Conservation (phyloP, 1,140 invertebrate genomes). For the Agrilus planipennis region DNA sequence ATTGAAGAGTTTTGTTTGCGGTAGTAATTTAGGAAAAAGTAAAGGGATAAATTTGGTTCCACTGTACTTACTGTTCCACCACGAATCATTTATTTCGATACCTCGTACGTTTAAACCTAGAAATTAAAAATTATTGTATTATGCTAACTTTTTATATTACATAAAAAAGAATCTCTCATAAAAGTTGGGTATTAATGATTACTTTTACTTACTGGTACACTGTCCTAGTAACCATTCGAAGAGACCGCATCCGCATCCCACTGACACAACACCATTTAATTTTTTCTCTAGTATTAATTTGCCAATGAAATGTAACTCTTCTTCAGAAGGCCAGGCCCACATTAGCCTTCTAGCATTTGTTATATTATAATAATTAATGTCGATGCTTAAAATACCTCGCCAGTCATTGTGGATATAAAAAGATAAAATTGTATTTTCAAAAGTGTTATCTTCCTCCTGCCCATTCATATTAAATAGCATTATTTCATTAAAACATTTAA, state of each 20-base stretch:
- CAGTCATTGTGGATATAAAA: too few species aligned
- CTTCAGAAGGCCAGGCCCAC: conserved; percentile 45
- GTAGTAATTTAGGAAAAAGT: conserved; percentile 29
- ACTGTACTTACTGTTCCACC: conserved; percentile 49
- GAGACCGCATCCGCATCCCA: conserved; percentile 46
- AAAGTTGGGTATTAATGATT: too few species aligned
- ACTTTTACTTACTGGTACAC: conserved; percentile 31
- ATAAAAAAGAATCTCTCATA: too few species aligned
- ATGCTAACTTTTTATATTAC: not conserved
- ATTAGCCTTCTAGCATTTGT: conserved; percentile 37
- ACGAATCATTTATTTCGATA: conserved; percentile 45
- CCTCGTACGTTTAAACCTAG: conserved; percentile 38
- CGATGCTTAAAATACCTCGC: too few species aligned
- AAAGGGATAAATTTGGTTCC: conserved; percentile 40
- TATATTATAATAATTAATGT: too few species aligned
- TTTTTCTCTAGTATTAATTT: conserved; percentile 21
- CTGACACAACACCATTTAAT: conserved; percentile 35
- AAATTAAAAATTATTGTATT: conserved; percentile 16
- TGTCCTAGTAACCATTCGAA: conserved; percentile 43
- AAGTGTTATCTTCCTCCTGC: too few species aligned
- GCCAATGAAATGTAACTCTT: conserved; percentile 37
- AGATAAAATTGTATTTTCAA: too few species aligned
- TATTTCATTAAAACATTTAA: too few species aligned
- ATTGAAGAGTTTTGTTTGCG: conserved; percentile 27
- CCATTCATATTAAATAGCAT: too few species aligned